Conservation (phyloP, 2,888 invertebrate species). For the Drosophila antonietae region DNA sequence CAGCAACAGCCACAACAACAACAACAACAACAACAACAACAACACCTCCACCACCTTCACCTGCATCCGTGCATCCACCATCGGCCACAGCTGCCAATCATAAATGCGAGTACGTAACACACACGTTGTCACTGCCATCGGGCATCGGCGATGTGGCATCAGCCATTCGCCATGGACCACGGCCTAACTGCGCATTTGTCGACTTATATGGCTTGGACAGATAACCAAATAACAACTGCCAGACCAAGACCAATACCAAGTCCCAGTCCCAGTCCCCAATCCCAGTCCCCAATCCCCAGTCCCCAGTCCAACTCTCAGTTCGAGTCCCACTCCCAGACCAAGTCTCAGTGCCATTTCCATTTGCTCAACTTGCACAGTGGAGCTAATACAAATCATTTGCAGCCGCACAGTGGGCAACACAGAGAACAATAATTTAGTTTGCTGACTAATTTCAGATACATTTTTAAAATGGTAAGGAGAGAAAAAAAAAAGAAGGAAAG, state of each 20-base stretch:
- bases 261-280: slow-evolving; percentile 24
- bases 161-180: slow-evolving; percentile 37
- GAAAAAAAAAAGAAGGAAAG: no score
- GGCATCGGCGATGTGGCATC: slow-evolving; percentile 5
- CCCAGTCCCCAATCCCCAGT: slow-evolving; percentile 28
- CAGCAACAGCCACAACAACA: not conserved
- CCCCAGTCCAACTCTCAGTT: slow-evolving; percentile 26
- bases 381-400: slow-evolving; percentile 1
- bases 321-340: slow-evolving; percentile 19
- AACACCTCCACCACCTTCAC: not conserved
- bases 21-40: not conserved
- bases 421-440: no score
- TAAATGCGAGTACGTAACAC: slow-evolving; percentile 71
- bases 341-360: slow-evolving; percentile 52
- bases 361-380: slow-evolving; percentile 19
- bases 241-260: slow-evolving; percentile 45
- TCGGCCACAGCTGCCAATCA: slow-evolving; percentile 68
- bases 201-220: slow-evolving; percentile 76
- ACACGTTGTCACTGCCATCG: slow-evolving; percentile 61
- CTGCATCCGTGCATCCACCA: not conserved
- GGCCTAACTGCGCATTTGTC: slow-evolving; percentile 39
- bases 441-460: no score
- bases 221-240: slow-evolving; percentile 79
- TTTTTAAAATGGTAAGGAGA: no score
- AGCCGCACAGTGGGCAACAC: slow-evolving; percentile 5